Evolutionary conservation across 1,140 invertebrate species (phyloP).

Genomic region (Chrysopa pallens): DNA sequence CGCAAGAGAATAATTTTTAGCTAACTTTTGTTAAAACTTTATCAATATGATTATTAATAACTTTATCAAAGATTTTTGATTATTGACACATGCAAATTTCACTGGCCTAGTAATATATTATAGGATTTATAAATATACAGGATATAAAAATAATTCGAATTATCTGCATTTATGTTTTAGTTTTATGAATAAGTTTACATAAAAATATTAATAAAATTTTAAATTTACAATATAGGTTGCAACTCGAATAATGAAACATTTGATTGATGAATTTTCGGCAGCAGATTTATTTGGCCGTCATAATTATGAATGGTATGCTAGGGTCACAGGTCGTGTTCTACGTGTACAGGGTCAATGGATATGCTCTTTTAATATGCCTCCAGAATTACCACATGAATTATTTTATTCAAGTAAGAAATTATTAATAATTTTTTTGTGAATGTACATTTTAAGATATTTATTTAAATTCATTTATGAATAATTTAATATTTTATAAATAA

Average conservation of each 20-base stretch:
- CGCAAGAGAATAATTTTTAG: too few species aligned
- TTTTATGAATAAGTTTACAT: too few species aligned
- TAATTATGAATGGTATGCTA: constrained; percentile 94
- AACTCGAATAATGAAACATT: constrained; percentile 83
- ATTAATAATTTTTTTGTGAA: background rate
- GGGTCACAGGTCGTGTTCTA: constrained; percentile 80
- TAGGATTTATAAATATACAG: too few species aligned
- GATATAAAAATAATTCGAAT: too few species aligned
- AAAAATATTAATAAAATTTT: too few species aligned
- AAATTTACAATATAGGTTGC: constrained; percentile 45
- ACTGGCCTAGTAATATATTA: too few species aligned
- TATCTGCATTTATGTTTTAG: too few species aligned
- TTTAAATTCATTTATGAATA: background rate
- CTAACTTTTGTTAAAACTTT: too few species aligned
- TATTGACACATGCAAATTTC: too few species aligned
- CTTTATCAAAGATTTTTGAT: too few species aligned
- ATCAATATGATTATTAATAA: too few species aligned
- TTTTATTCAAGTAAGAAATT: constrained; percentile 51
- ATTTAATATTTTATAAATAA: background rate
- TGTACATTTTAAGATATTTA: too few species aligned
- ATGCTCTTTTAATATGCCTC: constrained; percentile 81
- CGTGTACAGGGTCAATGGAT: constrained; percentile 90
- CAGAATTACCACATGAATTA: constrained; percentile 28
- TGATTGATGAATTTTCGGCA: constrained; percentile 93
- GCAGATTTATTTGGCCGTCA: constrained; percentile 87